Percentiles rank a stretch among this genome's conserved stretches.
Evolutionary conservation across 2,888 invertebrate species (phyloP).

Genomic region (Pseudococcus longispinus): DNA sequence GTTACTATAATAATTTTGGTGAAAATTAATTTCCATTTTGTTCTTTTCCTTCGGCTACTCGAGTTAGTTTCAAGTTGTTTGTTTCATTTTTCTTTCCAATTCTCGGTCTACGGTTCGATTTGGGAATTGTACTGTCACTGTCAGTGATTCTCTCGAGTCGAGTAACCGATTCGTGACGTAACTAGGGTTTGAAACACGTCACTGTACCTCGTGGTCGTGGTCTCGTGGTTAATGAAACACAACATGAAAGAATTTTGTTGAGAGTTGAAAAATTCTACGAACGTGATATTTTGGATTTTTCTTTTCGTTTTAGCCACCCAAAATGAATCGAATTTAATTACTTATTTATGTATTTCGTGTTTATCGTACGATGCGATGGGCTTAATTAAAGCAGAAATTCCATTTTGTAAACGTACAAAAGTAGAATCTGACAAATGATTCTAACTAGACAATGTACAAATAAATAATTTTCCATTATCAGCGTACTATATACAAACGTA

Average conservation of each 20-base stretch:
- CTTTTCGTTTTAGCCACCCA: not conserved
- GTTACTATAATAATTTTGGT: not conserved
- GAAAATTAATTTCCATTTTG: not conserved
- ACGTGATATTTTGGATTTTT: not conserved
- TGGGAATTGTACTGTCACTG: not conserved
- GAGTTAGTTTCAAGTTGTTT: not conserved
- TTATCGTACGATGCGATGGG: not conserved
- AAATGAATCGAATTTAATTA: not conserved
- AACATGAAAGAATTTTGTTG: no score
- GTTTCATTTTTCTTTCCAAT: not conserved
- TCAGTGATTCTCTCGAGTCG: not conserved
- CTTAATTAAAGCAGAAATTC: not conserved
- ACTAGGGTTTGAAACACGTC: not conserved
- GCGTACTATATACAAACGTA: not conserved
- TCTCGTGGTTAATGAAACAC: not conserved
- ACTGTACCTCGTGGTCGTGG: not conserved
- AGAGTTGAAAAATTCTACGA: not conserved
- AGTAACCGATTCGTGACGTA: not conserved
- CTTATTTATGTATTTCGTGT: not conserved
- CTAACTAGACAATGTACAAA: slow-evolving; percentile 3
- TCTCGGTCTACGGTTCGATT: not conserved
- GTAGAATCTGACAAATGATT: not conserved
- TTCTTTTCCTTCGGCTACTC: not conserved
- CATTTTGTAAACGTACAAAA: not conserved
- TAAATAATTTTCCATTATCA: slow-evolving; percentile 18